Conservation (phyloP, 2,888 invertebrate species). For the Euplagia quadripunctaria region DNA sequence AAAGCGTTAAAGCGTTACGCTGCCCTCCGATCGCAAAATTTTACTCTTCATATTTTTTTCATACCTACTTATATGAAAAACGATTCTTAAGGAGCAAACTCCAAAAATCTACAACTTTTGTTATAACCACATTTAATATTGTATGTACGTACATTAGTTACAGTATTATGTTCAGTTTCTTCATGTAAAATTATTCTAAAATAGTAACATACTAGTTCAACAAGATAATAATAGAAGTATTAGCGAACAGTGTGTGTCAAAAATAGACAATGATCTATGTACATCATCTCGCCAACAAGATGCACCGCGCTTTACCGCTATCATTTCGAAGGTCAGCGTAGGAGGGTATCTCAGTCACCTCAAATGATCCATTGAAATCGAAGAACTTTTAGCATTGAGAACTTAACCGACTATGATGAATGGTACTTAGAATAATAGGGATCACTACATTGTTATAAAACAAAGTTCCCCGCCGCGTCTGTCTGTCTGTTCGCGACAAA, state of each 20-base stretch:
- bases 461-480: too few species aligned
- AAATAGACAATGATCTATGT: slow-evolving; percentile 61
- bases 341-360: slow-evolving; percentile 5
- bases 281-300: slow-evolving; percentile 49
- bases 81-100: too few species aligned
- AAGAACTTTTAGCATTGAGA: not conserved
- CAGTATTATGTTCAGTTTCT: not conserved
- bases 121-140: not conserved
- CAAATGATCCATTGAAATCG: slow-evolving; percentile 5
- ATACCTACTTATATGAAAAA: too few species aligned
- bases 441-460: too few species aligned
- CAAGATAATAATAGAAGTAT: slow-evolving; percentile 55
- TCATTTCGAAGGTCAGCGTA: slow-evolving; percentile 28
- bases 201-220: slow-evolving; percentile 46
- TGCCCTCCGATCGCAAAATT: too few species aligned
- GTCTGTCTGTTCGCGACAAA: too few species aligned
- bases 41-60: too few species aligned
- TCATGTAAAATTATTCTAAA: slow-evolving; percentile 28
- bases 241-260: slow-evolving; percentile 45
- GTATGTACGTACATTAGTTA: not conserved
- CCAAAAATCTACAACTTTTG: too few species aligned
- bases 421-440: too few species aligned
- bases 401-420: not conserved
- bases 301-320: slow-evolving; percentile 12
- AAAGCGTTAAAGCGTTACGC: too few species aligned